Percentiles rank a stretch among this genome's conserved stretches.
Evolutionary conservation across 2,888 invertebrate species (phyloP).

Genomic region (Lepidonotus clava): DNA sequence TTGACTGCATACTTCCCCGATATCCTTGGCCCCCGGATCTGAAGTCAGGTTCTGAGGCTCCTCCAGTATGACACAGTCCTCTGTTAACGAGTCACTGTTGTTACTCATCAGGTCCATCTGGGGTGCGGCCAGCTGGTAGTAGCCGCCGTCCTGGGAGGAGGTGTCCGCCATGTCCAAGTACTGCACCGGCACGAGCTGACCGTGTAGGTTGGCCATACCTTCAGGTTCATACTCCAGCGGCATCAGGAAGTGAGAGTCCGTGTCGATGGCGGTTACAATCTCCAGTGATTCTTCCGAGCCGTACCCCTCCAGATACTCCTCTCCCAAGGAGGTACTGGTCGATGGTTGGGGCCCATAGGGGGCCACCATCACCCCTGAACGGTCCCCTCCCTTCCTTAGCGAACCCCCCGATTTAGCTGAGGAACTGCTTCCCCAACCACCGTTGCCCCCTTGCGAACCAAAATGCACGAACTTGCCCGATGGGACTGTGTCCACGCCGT

Average conservation of each 20-base stretch:
- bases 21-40: neutral
- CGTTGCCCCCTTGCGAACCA: conserved; percentile 32
- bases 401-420: neutral
- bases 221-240: neutral
- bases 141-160: neutral
- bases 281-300: neutral
- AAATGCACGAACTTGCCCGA: conserved; percentile 47
- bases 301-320: neutral
- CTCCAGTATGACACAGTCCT: neutral
- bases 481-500: neutral
- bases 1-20: neutral
- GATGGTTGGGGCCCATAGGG: conserved; percentile 33
- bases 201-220: neutral
- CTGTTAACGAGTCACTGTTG: neutral
- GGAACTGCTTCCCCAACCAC: neutral
- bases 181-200: neutral
- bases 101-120: neutral
- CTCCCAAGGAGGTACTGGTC: neutral
- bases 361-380: conserved; percentile 29
- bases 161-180: neutral
- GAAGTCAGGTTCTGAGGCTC: neutral
- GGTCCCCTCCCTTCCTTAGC: conserved; percentile 28
- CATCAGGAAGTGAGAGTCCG: neutral
- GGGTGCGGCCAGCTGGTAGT: neutral
- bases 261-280: neutral